A percentile compares a stretch with the other conserved stretches of the same genome.
These are phyloP conservation scores for Heterodera filipjevi DNA, from an alignment of 2,888 invertebrate species.

Conservation along the genomic window DNA sequence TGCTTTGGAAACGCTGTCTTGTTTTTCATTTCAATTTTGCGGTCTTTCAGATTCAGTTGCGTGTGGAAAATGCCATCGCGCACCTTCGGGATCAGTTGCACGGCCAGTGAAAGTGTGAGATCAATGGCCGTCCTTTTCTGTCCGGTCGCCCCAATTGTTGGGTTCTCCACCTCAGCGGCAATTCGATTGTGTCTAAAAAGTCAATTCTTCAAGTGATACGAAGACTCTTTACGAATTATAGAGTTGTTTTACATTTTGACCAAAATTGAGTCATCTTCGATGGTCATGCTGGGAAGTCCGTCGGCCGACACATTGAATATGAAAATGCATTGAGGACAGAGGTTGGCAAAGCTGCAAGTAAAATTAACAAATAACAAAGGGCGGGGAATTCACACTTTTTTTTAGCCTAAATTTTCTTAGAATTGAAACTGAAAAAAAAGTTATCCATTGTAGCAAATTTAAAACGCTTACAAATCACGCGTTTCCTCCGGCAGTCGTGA, in stretches of 20 bases:
- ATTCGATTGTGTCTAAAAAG: slow-evolving; percentile 22
- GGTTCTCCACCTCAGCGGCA: slow-evolving; percentile 23
- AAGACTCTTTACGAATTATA: neutral
- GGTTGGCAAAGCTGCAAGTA: slow-evolving; percentile 45
- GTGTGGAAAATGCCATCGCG: slow-evolving; percentile 54
- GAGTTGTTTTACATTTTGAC: slow-evolving; percentile 51
- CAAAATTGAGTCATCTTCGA: slow-evolving; percentile 49
- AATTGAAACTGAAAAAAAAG: neutral
- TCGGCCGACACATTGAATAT: slow-evolving; percentile 58
- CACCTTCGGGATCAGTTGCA: slow-evolving; percentile 45
- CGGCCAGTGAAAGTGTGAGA: slow-evolving; percentile 42
- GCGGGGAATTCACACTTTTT: no score
- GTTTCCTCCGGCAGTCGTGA: slow-evolving; percentile 53
- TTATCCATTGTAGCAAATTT: neutral
- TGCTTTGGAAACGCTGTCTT: slow-evolving; percentile 59
- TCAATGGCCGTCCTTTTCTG: slow-evolving; percentile 24
- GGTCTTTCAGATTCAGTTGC: slow-evolving; percentile 57
- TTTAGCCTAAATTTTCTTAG: neutral
- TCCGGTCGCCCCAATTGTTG: slow-evolving; percentile 18
- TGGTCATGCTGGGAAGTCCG: slow-evolving; percentile 57
- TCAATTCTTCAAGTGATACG: neutral
- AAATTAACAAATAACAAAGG: no score
- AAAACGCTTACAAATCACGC: slow-evolving; percentile 46
- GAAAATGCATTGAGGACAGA: slow-evolving; percentile 62
- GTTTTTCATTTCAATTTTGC: slow-evolving; percentile 56